phyloP scores from a whole-genome alignment of 1,140 invertebrate species.

The Campoletis sonorensis region DNA sequence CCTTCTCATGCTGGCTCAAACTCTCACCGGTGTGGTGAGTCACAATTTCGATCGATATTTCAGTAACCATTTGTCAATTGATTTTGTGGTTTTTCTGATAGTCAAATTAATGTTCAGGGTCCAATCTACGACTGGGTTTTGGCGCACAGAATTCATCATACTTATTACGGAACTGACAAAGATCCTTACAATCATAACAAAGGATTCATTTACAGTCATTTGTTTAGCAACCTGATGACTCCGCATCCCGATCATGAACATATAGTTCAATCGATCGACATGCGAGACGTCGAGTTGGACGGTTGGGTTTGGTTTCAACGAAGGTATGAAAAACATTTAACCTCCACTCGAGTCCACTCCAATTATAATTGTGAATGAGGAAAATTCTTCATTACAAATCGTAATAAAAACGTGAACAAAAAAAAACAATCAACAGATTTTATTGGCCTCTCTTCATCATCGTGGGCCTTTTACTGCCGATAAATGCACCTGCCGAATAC shows the following conservation, averaged over 20 bases:
- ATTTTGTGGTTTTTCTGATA: no score
- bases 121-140: constrained; percentile 87
- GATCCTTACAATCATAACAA: constrained; percentile 93
- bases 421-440: constrained; percentile 74
- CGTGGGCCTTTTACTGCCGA: constrained; percentile 82
- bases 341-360: no score
- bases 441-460: constrained; percentile 84
- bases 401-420: not conserved
- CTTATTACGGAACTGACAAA: constrained; percentile 89
- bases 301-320: constrained; percentile 91
- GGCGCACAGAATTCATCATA: constrained; percentile 93
- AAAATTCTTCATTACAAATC: no score
- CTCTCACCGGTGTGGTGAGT: constrained; percentile 88
- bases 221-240: constrained; percentile 82
- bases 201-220: constrained; percentile 92
- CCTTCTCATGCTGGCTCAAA: constrained; percentile 88
- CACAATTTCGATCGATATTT: not conserved
- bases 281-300: constrained; percentile 90
- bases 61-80: no score
- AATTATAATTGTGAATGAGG: not conserved
- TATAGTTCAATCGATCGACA: constrained; percentile 86
- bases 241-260: constrained; percentile 85
- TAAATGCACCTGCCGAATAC: constrained; percentile 85
- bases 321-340: constrained; percentile 74
- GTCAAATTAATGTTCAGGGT: constrained; percentile 65